phyloP scores from a whole-genome alignment of 1,140 invertebrate genomes.

The Aculops lycopersici region DNA sequence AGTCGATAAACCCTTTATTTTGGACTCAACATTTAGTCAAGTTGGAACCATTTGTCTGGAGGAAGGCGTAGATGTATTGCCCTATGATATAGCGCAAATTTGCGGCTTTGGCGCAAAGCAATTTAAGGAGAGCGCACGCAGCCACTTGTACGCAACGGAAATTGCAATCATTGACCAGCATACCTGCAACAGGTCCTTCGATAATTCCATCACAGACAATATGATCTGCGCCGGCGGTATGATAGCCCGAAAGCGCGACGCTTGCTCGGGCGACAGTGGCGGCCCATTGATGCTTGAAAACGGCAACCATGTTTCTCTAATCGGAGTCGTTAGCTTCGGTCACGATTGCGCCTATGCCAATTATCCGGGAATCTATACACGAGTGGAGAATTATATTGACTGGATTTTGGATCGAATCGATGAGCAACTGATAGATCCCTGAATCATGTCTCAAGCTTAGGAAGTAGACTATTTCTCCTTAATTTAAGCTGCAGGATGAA shows the following conservation, averaged over 20 bases:
- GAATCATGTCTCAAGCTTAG: not conserved
- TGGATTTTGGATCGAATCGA: conserved; percentile 26
- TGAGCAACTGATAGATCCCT: not conserved
- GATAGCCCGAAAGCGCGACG: not conserved
- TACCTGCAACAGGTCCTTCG: not conserved
- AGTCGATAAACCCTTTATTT: conserved; percentile 18
- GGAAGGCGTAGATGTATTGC: not conserved
- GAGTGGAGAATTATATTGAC: conserved; percentile 29
- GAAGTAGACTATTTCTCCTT: too few relatives aligned
- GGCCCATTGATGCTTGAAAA: conserved; percentile 9
- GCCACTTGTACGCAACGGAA: conserved; percentile 1
- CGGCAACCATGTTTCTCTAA: conserved; percentile 3
- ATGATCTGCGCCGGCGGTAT: conserved; percentile 7
- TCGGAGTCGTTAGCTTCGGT: conserved; percentile 13
- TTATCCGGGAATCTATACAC: conserved; percentile 47
- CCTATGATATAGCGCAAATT: conserved; percentile 2
- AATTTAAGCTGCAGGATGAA: too few relatives aligned
- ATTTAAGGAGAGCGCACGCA: not conserved
- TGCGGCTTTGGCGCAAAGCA: conserved; percentile 7
- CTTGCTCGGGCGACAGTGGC: conserved; percentile 9
- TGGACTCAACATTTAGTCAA: conserved; percentile 13
- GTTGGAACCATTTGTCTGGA: not conserved
- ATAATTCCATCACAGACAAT: conserved; percentile 4
- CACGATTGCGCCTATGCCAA: conserved; percentile 25
- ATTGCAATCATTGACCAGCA: not conserved